A percentile compares a stretch with the other conserved stretches of the same genome.
Conservation (phyloP, 2,797 vertebrate species). For the Anguilla megastoma region DNA sequence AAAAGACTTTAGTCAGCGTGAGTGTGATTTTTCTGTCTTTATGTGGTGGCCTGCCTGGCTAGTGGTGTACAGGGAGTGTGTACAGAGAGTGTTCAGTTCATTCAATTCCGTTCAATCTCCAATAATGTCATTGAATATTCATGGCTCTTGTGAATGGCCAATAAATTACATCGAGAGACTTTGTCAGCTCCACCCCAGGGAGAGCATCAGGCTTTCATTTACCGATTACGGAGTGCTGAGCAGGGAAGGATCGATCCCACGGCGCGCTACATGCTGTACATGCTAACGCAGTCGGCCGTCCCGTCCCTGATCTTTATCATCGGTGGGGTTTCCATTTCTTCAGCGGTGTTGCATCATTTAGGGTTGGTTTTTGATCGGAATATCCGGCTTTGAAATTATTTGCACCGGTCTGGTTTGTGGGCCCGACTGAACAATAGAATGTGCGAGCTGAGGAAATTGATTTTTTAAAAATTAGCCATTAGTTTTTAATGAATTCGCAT, state of each 20-base stretch:
- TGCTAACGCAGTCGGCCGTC: background rate
- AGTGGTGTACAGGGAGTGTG: background rate
- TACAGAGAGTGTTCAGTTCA: background rate
- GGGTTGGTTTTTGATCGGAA: too few relatives aligned
- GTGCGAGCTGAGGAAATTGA: too few relatives aligned
- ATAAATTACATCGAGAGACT: constrained; percentile 6
- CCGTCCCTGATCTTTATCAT: background rate
- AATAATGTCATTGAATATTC: background rate
- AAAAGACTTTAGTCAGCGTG: background rate
- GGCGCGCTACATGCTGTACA: background rate
- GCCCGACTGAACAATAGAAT: too few relatives aligned
- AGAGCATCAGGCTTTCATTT: background rate
- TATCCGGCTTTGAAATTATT: too few relatives aligned
- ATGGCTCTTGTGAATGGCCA: background rate
- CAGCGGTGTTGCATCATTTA: too few relatives aligned
- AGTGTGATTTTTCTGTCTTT: background rate
- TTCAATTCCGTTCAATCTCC: background rate
- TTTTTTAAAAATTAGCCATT: too few relatives aligned
- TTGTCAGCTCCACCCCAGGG: background rate
- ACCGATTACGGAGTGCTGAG: too few relatives aligned
- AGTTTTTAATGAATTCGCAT: too few relatives aligned
- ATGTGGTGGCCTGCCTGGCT: background rate
- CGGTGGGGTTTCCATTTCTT: background rate
- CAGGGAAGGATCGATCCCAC: background rate
- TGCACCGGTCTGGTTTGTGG: too few relatives aligned